These are phyloP conservation scores for Acanthis flammea DNA, from an alignment of 2,797 vertebrate genomes.

Conservation along the genomic window DNA sequence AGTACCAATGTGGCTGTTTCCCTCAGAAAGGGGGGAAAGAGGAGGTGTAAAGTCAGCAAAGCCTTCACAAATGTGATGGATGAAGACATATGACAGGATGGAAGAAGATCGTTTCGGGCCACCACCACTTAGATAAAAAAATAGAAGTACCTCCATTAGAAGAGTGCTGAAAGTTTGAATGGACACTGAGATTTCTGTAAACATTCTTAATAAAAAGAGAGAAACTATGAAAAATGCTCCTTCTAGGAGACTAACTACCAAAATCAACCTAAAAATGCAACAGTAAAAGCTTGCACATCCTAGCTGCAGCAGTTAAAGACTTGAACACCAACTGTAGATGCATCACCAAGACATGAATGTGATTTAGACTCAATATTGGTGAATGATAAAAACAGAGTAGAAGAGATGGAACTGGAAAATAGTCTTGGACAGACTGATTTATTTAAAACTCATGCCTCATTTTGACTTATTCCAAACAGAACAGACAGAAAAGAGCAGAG, in stretches of 20 bases:
- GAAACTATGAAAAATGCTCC: not conserved
- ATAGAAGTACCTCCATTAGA: not conserved
- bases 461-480: slow-evolving; percentile 20
- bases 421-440: not conserved
- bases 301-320: not conserved
- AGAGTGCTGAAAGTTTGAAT: not conserved
- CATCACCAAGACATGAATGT: not conserved
- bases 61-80: not conserved
- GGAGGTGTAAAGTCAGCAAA: not conserved
- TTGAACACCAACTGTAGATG: not conserved
- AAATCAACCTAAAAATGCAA: not conserved
- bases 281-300: not conserved
- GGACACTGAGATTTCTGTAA: not conserved
- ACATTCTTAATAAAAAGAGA: not conserved
- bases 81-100: not conserved
- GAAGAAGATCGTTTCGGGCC: not conserved
- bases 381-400: not conserved
- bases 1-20: not conserved
- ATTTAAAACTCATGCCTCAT: not conserved
- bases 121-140: not conserved
- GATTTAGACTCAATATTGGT: not conserved
- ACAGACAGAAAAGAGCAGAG: not conserved
- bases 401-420: slow-evolving; percentile 2
- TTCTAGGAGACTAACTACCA: not conserved
- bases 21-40: not conserved